A percentile compares a stretch with the other conserved stretches of the same genome.
Evolutionary conservation across 1,140 invertebrate genomes (phyloP).

Genomic region (Batillaria attramentaria): DNA sequence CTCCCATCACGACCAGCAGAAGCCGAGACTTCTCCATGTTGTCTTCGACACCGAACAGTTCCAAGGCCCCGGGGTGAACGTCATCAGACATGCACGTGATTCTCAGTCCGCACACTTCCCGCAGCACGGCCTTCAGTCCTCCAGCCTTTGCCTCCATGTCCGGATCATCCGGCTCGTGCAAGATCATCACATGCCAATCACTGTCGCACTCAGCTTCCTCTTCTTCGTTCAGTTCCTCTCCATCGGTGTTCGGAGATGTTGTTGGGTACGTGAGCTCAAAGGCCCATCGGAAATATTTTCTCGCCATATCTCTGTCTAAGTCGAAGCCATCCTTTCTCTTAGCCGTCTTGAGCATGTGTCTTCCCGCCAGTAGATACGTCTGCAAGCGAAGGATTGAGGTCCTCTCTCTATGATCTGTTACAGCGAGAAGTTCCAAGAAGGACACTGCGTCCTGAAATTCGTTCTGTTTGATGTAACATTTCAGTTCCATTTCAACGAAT

Average conservation of each 20-base stretch:
- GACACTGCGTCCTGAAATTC: background rate
- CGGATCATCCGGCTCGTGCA: constrained; percentile 10
- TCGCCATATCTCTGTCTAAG: background rate
- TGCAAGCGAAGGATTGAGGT: background rate
- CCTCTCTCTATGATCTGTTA: background rate
- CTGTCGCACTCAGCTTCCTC: background rate
- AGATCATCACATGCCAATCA: constrained; percentile 8
- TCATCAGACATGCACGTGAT: constrained; percentile 18
- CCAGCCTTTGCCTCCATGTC: background rate
- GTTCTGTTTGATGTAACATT: background rate
- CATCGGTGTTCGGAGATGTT: too few species aligned
- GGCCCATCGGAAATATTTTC: background rate
- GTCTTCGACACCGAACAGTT: background rate
- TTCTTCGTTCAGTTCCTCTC: background rate
- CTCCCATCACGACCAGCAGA: background rate
- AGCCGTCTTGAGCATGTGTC: background rate
- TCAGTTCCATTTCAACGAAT: background rate
- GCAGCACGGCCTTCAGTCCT: background rate
- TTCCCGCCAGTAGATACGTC: background rate
- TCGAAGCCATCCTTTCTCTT: background rate
- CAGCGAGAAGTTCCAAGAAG: background rate
- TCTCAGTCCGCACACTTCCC: background rate
- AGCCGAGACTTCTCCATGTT: background rate
- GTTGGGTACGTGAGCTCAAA: background rate
- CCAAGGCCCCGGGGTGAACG: background rate